Conservation (phyloP, 2,888 invertebrate species). For the Sthenelais limicola region DNA sequence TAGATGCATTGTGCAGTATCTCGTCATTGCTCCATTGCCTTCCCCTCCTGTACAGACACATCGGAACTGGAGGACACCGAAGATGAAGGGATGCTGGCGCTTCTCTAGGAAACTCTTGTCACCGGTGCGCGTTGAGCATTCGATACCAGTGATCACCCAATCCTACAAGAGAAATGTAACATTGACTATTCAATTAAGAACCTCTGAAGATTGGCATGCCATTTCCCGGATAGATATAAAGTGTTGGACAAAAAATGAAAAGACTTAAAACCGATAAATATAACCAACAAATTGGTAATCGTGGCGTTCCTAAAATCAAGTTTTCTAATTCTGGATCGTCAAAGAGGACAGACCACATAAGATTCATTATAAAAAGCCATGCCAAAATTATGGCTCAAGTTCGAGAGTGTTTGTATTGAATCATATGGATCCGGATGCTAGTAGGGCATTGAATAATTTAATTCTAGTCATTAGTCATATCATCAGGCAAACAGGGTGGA, state of each 20-base stretch:
- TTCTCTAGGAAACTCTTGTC: neutral
- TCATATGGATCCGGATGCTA: no score
- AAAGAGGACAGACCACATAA: no score
- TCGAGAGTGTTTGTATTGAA: no score
- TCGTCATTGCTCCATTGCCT: neutral
- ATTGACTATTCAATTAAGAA: neutral
- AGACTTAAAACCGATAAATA: neutral
- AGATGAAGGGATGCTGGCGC: constrained; percentile 16
- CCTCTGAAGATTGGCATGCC: neutral
- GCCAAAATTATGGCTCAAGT: no score
- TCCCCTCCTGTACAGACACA: constrained; percentile 6
- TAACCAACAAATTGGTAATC: no score
- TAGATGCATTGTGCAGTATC: constrained; percentile 28
- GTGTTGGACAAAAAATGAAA: neutral
- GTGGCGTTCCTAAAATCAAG: no score
- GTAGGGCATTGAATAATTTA: no score
- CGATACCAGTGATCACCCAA: constrained; percentile 36
- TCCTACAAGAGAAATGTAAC: constrained; percentile 2
- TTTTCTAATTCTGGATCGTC: no score
- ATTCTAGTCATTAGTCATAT: no score
- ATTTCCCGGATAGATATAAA: neutral
- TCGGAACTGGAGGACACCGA: constrained; percentile 24
- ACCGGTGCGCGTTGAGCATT: constrained; percentile 6
- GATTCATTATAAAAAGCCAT: no score
- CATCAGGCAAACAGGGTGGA: no score